Evolutionary conservation across 1,140 invertebrate genomes (phyloP), one percentile per base, ranked within the genome.

Genomic region (Diabrotica virgifera): DNA sequence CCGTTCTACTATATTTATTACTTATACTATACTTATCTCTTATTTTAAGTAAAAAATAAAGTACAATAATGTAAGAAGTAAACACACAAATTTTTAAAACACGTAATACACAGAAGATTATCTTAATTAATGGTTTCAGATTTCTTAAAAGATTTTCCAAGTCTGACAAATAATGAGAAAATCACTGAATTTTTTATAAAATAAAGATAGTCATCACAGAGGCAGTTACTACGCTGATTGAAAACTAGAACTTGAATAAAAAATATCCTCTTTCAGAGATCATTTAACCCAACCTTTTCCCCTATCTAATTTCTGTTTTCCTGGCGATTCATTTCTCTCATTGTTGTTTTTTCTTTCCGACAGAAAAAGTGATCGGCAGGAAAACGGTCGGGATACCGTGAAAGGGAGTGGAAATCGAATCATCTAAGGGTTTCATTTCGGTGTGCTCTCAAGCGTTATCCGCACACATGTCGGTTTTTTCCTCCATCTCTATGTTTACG

Each of bases 401-500:
- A 46, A 46, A 46, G 60, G 52, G 60, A 36, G 35, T 12, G 46
- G 37, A 62, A 62, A 62, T 62, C 51, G 60, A 54, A 62, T 62
- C 52, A 62, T 62, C 52, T 46, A 50, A 62, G 60, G 60, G 60
- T 62, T 62, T 62, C 60, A 65, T 69, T 69, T 66, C 67, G 67
- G 60, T 61, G 59, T 62, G 60, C 64, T 63, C 58, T 69, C 56
- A 63, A 69, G 54, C 53, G 54, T 59, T 70, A 66, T 70, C 59
- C 59, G 65, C 65, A 64, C 65, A 67, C 68, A 68, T 65, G 62
- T 59, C 56, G 63, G 54, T 67, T 70, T 55, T 66, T 70, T 70
- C 55, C 63, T 61, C 63, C 63, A 64, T 60, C 46, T 66, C 60
- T 52, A 36, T 59, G 58, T 57, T 67, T 14, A 57, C 59, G 56